Evolutionary conservation across 1,140 invertebrate species (phyloP).

Genomic region (Conus ventricosus): DNA sequence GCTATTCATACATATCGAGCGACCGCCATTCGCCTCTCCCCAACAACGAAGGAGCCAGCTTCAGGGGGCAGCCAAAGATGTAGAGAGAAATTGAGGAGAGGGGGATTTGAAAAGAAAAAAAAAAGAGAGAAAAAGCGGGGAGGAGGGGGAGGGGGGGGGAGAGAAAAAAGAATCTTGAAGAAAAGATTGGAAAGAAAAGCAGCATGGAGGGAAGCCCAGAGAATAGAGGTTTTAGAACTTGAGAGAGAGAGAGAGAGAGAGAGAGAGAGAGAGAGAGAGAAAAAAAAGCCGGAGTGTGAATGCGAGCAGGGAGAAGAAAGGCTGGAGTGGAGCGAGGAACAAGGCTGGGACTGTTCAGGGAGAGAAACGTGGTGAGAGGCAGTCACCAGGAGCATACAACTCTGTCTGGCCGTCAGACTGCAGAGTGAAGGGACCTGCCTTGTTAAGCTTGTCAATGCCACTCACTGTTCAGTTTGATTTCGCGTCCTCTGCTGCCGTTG

Average conservation of each 20-base stretch:
- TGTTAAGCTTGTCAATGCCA: not conserved
- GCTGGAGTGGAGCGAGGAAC: not conserved
- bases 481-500: no score
- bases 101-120: slow-evolving; percentile 5
- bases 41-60: slow-evolving; percentile 1
- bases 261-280: no score
- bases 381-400: slow-evolving; percentile 2
- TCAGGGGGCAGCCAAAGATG: slow-evolving; percentile 24
- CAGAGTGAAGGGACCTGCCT: not conserved
- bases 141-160: not conserved
- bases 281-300: not conserved
- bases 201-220: not conserved
- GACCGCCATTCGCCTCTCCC: slow-evolving; percentile 19
- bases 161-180: no score
- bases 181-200: not conserved
- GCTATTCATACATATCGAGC: slow-evolving; percentile 34
- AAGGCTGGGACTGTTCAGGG: not conserved
- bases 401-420: not conserved
- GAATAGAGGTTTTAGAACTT: not conserved
- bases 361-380: not conserved
- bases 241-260: no score
- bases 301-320: slow-evolving; percentile 11
- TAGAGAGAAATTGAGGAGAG: slow-evolving; percentile 2
- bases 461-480: no score
- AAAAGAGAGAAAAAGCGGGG: slow-evolving; percentile 5